Conservation (phyloP, 92 coral and sea anemone genomes). For the Parazoanthus atlanticus region DNA sequence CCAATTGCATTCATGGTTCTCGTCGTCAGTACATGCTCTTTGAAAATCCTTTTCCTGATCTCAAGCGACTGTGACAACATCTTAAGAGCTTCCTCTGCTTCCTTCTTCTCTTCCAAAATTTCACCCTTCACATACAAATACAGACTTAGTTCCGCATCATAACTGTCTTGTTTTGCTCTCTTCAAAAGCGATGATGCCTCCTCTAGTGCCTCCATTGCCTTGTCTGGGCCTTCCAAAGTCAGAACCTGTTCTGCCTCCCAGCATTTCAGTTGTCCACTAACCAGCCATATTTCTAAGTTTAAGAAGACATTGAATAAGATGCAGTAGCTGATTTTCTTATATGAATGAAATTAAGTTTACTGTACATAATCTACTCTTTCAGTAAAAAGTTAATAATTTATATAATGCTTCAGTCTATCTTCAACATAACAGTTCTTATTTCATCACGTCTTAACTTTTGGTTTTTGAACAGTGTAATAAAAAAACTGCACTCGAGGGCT, state of each 20-base stretch:
- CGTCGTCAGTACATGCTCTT: neutral
- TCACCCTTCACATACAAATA: conserved; percentile 17
- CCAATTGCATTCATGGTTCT: conserved; percentile 41
- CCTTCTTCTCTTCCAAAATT: neutral
- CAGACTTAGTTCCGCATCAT: conserved; percentile 7
- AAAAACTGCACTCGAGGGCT: no score
- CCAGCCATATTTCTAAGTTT: conserved; percentile 10
- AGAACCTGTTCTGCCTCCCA: conserved; percentile 38
- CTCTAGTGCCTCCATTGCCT: conserved; percentile 10
- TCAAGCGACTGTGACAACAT: neutral
- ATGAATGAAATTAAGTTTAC: no score
- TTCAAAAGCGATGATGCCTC: neutral
- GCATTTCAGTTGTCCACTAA: conserved; percentile 22
- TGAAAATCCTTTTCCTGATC: conserved; percentile 8
- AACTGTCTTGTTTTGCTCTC: neutral
- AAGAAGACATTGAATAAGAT: no score
- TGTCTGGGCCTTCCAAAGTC: conserved; percentile 5
- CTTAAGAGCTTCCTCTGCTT: neutral
- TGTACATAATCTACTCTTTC: no score
- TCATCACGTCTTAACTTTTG: no score
- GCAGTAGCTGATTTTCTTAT: neutral
- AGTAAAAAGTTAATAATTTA: no score
- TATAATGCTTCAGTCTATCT: no score
- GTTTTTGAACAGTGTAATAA: no score
- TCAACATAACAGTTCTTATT: no score